phyloP scores from a whole-genome alignment of 1,140 invertebrate species.

The Drosophila arizonae region DNA sequence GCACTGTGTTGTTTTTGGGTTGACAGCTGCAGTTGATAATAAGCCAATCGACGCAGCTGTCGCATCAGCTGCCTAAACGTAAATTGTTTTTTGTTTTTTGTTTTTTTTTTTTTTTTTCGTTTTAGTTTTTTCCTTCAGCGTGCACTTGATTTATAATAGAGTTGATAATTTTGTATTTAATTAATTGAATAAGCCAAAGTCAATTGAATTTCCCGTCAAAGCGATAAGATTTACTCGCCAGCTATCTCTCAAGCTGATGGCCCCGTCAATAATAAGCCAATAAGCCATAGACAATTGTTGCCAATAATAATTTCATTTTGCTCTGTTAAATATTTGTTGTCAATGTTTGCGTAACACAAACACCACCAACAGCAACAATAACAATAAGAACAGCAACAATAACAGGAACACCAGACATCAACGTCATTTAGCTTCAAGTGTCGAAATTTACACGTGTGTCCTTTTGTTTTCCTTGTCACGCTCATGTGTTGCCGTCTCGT shows the following conservation, averaged over 20 bases:
- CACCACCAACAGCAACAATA: slow-evolving; percentile 19
- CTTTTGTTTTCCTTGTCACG: slow-evolving; percentile 48
- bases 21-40: slow-evolving; percentile 14
- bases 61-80: slow-evolving; percentile 7
- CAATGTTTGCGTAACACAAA: slow-evolving; percentile 61
- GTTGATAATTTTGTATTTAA: slow-evolving; percentile 53
- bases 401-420: slow-evolving; percentile 11
- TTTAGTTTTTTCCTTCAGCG: not conserved
- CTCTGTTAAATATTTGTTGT: slow-evolving; percentile 63
- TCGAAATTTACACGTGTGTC: slow-evolving; percentile 67
- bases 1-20: not conserved
- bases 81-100: not conserved
- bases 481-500: slow-evolving; percentile 8
- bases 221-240: slow-evolving; percentile 45
- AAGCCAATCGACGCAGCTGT: slow-evolving; percentile 12
- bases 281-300: slow-evolving; percentile 41
- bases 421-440: slow-evolving; percentile 55
- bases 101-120: not conserved
- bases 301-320: slow-evolving; percentile 65
- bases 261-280: slow-evolving; percentile 24
- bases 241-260: slow-evolving; percentile 21
- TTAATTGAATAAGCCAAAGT: slow-evolving; percentile 63
- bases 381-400: slow-evolving; percentile 24
- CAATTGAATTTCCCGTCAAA: slow-evolving; percentile 31
- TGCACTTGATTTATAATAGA: slow-evolving; percentile 52